Evolutionary conservation across 2,113 vertebrate genomes (phyloP), one percentile per base, ranked within the genome.

Genomic region (Lates calcarifer): DNA sequence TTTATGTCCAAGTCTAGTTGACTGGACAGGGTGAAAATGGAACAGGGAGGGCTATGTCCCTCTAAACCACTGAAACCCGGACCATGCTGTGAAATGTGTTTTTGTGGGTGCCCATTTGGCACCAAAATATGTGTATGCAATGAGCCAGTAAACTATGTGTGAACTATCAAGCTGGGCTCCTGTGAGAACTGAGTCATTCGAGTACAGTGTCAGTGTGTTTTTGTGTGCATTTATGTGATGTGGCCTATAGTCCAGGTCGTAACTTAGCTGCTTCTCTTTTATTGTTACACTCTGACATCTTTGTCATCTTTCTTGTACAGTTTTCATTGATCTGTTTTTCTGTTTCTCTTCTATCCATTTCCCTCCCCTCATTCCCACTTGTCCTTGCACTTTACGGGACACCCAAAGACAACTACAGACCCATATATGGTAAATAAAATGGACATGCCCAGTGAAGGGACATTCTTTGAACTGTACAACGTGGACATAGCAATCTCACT

Each of bases 141-240:
- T 63, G 49, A 65, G 45, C 76, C 80, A 85, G 71, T 83, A 79
- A 90, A 86, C 81, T 78, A 61, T 64, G 77, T 78, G 77, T 89
- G 86, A 87, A 85, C 85, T 65, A 33, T 71, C 41, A 37, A 70
- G 35, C 63, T 69, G 60, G 29, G 62, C 4, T 26, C 47, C 41
- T 81, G 71, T 86, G 71, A 79, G 79, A 86, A 77, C 51, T 10
- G 41, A 63, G 49, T 77, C 58, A 74, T 62, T 47, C 57, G 57
- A 68, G 55, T 28, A 26, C 62, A 56, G 63, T 64, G 65, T 37
- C 29, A 45, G 45, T 68, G 33, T 68, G 67, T n/a, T 39, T 77
- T 43, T 75, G 56, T 81, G 33, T 62, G 24, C 31, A 3, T 69
- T 39, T 67, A 26, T 67, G 53, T 57, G 53, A 75, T 62, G 24